Percentiles rank a stretch among this genome's conserved stretches.
Evolutionary conservation across 2,113 vertebrate species (phyloP).

Genomic region (Sardina pilchardus): DNA sequence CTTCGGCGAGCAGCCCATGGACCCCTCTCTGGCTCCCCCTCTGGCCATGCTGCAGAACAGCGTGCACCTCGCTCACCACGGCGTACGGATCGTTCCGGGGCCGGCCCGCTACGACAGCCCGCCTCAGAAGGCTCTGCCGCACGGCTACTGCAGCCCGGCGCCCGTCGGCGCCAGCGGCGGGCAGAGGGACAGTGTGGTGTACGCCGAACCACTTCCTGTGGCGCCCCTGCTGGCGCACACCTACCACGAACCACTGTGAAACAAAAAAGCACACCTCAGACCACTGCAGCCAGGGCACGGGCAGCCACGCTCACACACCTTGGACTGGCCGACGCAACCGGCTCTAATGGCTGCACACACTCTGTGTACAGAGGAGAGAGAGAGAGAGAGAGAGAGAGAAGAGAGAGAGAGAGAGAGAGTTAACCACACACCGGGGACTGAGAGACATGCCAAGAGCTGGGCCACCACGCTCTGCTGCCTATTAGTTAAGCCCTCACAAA

Average conservation of each 20-base stretch:
- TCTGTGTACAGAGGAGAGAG: not conserved
- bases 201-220: constrained; percentile 57
- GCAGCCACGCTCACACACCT: not conserved
- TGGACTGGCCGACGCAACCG: not conserved
- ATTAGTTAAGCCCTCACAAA: not conserved
- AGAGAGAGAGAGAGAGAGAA: constrained; percentile 9
- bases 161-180: constrained; percentile 24
- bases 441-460: not conserved
- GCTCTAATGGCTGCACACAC: not conserved
- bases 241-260: constrained; percentile 71
- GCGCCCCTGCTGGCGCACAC: constrained; percentile 55
- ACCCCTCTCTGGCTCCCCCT: constrained; percentile 33
- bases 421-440: not conserved
- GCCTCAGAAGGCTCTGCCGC: constrained; percentile 58
- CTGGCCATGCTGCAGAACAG: constrained; percentile 4
- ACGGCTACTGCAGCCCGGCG: constrained; percentile 67
- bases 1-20: constrained; percentile 64
- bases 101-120: constrained; percentile 71
- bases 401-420: not conserved
- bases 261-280: not conserved
- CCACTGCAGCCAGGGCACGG: not conserved
- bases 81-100: not conserved
- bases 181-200: constrained; percentile 40
- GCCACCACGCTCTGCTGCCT: not conserved
- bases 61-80: not conserved